Conservation (phyloP, 2,113 vertebrate species). For the Natator depressus region DNA sequence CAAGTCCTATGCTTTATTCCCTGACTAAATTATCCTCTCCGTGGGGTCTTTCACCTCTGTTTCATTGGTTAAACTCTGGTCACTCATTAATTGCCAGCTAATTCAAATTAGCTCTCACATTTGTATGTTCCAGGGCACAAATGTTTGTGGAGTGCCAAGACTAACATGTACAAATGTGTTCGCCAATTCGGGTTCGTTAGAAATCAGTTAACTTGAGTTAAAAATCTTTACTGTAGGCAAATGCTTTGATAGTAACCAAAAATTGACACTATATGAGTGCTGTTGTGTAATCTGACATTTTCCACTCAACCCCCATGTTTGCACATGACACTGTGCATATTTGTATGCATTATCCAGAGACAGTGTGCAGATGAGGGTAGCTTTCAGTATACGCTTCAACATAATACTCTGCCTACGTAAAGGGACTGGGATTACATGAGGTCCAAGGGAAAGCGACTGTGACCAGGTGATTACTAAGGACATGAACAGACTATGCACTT, state of each 20-base stretch:
- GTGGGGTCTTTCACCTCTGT: background rate
- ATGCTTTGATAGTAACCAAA: background rate
- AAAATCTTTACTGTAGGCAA: background rate
- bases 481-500: background rate
- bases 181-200: conserved; percentile 14
- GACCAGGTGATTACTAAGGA: conserved; percentile 36
- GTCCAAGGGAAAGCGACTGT: background rate
- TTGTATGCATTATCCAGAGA: fast-evolving
- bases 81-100: conserved; percentile 43
- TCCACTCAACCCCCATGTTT: background rate
- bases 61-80: background rate
- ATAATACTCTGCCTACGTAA: conserved; percentile 11
- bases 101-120: conserved; percentile 43
- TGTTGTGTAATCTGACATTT: background rate
- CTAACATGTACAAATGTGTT: background rate
- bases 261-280: background rate
- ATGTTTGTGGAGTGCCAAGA: background rate
- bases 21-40: background rate
- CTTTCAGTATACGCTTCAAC: conserved; percentile 2
- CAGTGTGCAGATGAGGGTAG: background rate
- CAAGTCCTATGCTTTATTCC: conserved; percentile 40
- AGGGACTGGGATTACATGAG: background rate
- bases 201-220: conserved; percentile 10
- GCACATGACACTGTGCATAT: background rate
- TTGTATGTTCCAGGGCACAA: conserved; percentile 45